Evolutionary conservation across 2,113 vertebrate species (phyloP), one percentile per base, ranked within the genome.

Genomic region (rabbit (Oryctolagus cuniculus)): DNA sequence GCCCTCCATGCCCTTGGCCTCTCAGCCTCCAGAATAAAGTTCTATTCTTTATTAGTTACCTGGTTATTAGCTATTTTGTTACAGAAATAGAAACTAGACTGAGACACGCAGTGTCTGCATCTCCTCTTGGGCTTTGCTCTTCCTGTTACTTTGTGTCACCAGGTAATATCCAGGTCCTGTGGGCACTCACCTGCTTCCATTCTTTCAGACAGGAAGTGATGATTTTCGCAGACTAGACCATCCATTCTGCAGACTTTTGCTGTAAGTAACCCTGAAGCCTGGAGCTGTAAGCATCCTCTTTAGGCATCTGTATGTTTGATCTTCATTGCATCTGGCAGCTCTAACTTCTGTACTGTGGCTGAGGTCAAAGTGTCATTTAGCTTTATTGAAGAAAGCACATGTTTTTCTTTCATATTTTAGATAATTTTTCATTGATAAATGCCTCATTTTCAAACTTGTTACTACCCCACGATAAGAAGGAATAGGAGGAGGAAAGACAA

Each of bases 391-490:
- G 79, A 44, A 49, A 49, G 3, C 67, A 83, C 78, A 25, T 78
- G 51, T 77, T 91, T 91, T n/a, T 70, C 8, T 81, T 93, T 93
- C 38, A n/a, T 72, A 80, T 89, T 49, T 64, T 36, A 24, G 38
- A 38, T 75, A 55, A 58, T 64, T 58, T 69, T 85, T 81, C 15
- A 66, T 79, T 58, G 58, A 77, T 92, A 61, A 74, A 36, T 89
- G 88, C 10, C 82, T 6, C 36, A 69, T 82, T 88, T 96, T 88
- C 58, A 95, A 92, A 84, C 1, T 93, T 92, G 16, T 64, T 82
- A 70, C 74, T 91, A 5, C 51, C 44, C 29, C 87, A 58, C 75
- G 61, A 87, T 8, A 84, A 87, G 36, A 53, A 86, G 24, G 44
- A 69, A 51, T 31, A 87, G 31, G 64, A 61, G 13, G 58, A 69